Base-by-base conservation (phyloP, 2,113 vertebrate species). In the Pungitius pungitius region DNA sequence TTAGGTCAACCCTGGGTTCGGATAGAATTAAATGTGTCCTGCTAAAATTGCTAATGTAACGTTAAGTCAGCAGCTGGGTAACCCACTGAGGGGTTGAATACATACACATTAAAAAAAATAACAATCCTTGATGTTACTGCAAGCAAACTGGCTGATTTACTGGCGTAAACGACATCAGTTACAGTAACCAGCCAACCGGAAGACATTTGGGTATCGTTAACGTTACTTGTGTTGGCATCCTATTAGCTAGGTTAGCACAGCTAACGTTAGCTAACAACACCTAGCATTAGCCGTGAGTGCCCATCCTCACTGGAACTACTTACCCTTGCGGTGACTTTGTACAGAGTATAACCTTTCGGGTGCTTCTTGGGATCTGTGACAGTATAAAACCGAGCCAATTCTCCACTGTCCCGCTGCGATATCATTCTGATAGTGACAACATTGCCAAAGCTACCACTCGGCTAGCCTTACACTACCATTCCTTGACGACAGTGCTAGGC, bases 261-360 rank as follows among this genome's bases (percentile, higher is more conserved):
- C 42, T 40, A 13, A 40, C 39, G 51, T 59, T 59, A 78, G 83
- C 82, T 77, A 81, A 72, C 43, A 85, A 76, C 85, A 84, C 4
- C 30, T 83, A 84, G 83, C 80, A 77, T 74, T 49, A 83, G 76
- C 79, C 37, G 22, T 55, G 49, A 62, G n/a, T 27, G 33, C 11
- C 20, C 20, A 43, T 47, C 14, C 6, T 35, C 3, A 35, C 33
- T 35, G 33, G 5, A 35, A 35, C 10, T 42, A 94, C 96, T 96
- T 90, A 97, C 97, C 95, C 96, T 93, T 47, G 96, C 97, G 54
- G 97, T 99, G 83, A 99, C 97, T 93, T 97, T 97, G 92, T 99
- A 99, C 59, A 98, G 95, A 14, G 97, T 99, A 77, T 97, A 95
- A 26, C 97, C 97, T 88, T 94, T 95, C 43, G 91, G 89, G 85